Evolutionary conservation across 2,113 vertebrate species (phyloP).

Genomic region (Stigmatopora nigra): DNA sequence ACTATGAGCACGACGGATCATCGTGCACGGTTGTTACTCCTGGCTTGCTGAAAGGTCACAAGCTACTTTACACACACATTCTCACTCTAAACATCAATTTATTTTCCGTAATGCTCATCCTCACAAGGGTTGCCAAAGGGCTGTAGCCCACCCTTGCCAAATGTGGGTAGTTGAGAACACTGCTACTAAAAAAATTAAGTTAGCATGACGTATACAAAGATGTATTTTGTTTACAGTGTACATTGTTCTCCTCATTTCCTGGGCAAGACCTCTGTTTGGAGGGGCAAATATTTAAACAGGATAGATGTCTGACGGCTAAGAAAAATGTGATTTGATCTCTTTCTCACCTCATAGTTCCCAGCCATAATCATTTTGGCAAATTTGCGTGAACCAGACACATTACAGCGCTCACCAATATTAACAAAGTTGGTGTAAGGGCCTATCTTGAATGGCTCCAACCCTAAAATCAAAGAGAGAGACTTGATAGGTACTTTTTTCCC

Average conservation of each 20-base stretch:
- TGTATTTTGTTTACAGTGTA: too few relatives aligned
- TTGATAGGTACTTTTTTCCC: not conserved
- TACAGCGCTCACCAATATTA: slow-evolving; percentile 96
- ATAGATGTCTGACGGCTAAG: not conserved
- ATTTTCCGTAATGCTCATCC: too few relatives aligned
- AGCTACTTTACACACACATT: too few relatives aligned
- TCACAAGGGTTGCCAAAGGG: too few relatives aligned
- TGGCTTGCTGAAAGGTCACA: too few relatives aligned
- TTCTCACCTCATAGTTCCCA: slow-evolving; percentile 87
- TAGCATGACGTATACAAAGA: too few relatives aligned
- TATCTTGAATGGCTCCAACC: slow-evolving; percentile 88
- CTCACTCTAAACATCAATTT: too few relatives aligned
- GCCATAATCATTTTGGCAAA: slow-evolving; percentile 93
- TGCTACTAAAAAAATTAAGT: too few relatives aligned
- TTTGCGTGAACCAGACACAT: slow-evolving; percentile 89
- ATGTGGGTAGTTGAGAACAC: too few relatives aligned
- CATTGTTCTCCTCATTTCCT: not conserved
- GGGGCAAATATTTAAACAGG: not conserved
- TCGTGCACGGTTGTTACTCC: too few relatives aligned
- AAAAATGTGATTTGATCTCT: not conserved
- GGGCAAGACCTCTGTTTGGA: not conserved
- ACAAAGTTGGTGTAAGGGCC: slow-evolving; percentile 96
- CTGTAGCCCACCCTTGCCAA: too few relatives aligned
- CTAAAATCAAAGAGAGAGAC: slow-evolving; percentile 51
- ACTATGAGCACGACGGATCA: too few relatives aligned